These are phyloP conservation scores for Clunio marinus DNA, from an alignment of 2,888 invertebrate genomes.

Conservation along the genomic window DNA sequence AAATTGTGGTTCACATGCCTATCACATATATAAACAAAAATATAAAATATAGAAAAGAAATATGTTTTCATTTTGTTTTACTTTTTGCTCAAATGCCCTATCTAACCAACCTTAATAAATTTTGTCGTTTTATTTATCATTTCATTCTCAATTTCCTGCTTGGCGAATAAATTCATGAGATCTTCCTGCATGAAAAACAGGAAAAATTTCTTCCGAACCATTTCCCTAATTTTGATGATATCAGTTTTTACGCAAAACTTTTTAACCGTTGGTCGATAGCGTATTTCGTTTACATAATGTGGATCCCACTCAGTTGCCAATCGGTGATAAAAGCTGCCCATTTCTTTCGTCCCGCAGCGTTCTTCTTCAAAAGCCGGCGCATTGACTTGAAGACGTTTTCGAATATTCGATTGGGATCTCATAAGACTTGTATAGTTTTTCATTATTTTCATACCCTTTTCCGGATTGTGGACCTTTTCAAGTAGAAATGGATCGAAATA, in stretches of 20 bases:
- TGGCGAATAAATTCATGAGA: conserved; percentile 37
- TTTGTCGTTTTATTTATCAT: conserved; percentile 38
- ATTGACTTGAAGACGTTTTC: conserved; percentile 40
- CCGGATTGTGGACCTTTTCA: conserved; percentile 39
- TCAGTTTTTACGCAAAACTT: conserved; percentile 40
- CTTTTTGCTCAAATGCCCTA: not conserved
- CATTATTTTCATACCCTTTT: conserved; percentile 26
- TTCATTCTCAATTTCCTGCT: conserved; percentile 38
- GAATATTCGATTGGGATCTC: conserved; percentile 31
- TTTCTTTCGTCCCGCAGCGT: conserved; percentile 23
- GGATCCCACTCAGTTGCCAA: conserved; percentile 40
- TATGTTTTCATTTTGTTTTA: not conserved
- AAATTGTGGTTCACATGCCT: conserved; percentile 32
- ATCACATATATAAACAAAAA: not conserved
- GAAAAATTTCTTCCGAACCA: conserved; percentile 33
- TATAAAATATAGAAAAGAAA: too few relatives aligned
- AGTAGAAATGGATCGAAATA: conserved; percentile 40
- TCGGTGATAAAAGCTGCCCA: conserved; percentile 39
- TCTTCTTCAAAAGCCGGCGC: conserved; percentile 39
- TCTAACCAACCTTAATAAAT: conserved; percentile 34
- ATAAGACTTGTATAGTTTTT: conserved; percentile 40
- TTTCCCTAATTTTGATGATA: conserved; percentile 27
- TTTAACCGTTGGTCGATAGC: conserved; percentile 32
- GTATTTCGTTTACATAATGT: conserved; percentile 39
- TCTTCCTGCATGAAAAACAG: conserved; percentile 40